These are phyloP conservation scores for Acronicta psi DNA, from an alignment of 2,888 invertebrate species.

Conservation along the genomic window DNA sequence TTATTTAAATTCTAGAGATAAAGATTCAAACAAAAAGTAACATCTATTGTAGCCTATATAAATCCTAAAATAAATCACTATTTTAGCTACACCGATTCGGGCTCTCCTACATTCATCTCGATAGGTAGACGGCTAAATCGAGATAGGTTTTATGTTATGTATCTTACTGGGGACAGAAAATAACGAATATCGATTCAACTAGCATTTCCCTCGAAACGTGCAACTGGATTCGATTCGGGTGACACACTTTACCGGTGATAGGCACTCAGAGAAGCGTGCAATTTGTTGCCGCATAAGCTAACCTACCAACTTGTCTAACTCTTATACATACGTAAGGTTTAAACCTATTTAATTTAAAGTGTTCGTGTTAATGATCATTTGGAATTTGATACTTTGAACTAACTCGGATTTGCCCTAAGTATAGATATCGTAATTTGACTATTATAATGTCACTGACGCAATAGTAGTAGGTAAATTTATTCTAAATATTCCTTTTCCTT, in stretches of 20 bases:
- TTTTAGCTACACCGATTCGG: slow-evolving; percentile 15
- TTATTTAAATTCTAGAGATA: slow-evolving; percentile 32
- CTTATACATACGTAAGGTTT: slow-evolving; percentile 23
- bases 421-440: too few relatives aligned
- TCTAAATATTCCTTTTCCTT: too few relatives aligned
- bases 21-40: neutral
- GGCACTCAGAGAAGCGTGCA: slow-evolving; percentile 45
- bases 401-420: slow-evolving; percentile 10
- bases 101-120: slow-evolving; percentile 22
- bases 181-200: slow-evolving; percentile 71
- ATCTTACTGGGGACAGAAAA: slow-evolving; percentile 50
- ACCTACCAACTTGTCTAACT: slow-evolving; percentile 35
- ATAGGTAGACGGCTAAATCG: slow-evolving; percentile 35
- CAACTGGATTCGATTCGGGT: slow-evolving; percentile 65
- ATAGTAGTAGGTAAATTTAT: too few relatives aligned
- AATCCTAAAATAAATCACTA: slow-evolving; percentile 35
- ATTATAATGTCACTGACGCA: too few relatives aligned
- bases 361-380: slow-evolving; percentile 30
- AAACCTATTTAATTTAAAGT: slow-evolving; percentile 25
- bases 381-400: slow-evolving; percentile 16
- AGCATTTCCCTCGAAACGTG: slow-evolving; percentile 60
- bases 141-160: slow-evolving; percentile 20
- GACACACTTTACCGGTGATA: slow-evolving; percentile 67
- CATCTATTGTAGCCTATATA: slow-evolving; percentile 12
- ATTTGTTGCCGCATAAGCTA: slow-evolving; percentile 39